Base-by-base conservation (phyloP, 2,113 vertebrate genomes). In the Oenanthe melanoleuca region DNA sequence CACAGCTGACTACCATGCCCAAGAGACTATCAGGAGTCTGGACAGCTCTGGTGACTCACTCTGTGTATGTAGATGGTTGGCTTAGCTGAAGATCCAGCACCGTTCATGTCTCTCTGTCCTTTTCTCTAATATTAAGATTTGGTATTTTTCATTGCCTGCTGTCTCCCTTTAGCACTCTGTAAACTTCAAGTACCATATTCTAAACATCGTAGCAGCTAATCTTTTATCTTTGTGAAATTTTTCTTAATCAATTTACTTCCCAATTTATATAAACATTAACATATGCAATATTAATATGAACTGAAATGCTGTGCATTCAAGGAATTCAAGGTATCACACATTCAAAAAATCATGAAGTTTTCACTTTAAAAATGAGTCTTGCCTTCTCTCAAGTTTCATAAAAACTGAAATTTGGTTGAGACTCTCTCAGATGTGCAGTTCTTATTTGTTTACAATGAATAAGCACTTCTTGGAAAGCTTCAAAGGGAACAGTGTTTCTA, bases 31-130 rank as follows among this genome's bases (percentile, higher is more conserved):
- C 59, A 64, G 49, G 44, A 96, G 85, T 88, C 85, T 93, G 80
- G 77, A 80, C n/a, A 1, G 52, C 67, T 61, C 31, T 87, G 47
- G 11, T 97, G 92, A 97, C 40, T 93, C 94, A 96, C 50, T 59
- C 57, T 70, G 52, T 18, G 0, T 88, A 47, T 91, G 60, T 14
- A 73, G 13, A 80, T 29, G 31, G 13, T 64, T 33, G 6, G 7
- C 38, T 80, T 78, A 59, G 23, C 31, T 89, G 33, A 37, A 86
- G 49, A 82, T 85, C 23, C 59, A 86, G 69, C 50, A 73, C 69
- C 1, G 2, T 64, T 81, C 74, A n/a, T 1, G 4, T 53, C 63
- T 74, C 21, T 33, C 13, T 19, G 26, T 49, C 21, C 49, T 71
- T 49, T 75, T 83, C 63, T 79, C 38, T 12, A 73, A 53, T 47